Conservation (phyloP, 2,113 vertebrate genomes). For the Apus apus region DNA sequence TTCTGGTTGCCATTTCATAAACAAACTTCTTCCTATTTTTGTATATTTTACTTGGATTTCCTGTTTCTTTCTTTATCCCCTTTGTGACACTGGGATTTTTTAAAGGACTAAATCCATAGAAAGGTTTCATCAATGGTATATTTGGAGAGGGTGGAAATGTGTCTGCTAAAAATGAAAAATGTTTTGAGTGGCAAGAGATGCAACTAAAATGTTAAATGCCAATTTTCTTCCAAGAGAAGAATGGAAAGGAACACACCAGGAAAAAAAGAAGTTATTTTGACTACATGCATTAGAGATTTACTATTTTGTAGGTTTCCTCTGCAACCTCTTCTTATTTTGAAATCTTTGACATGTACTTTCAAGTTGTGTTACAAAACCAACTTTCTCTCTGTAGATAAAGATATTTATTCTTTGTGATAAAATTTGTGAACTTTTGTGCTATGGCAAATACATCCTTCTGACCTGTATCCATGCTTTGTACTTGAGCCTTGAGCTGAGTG, state of each 20-base stretch:
- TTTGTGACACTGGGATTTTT: constrained; percentile 38
- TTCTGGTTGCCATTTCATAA: constrained; percentile 36
- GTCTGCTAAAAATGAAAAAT: background rate
- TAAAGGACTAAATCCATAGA: constrained; percentile 19
- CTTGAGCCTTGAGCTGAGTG: background rate
- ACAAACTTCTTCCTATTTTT: constrained; percentile 63
- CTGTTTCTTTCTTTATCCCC: constrained; percentile 69
- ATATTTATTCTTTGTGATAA: background rate
- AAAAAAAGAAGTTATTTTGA: background rate
- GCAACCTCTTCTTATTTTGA: background rate
- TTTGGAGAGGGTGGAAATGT: constrained; percentile 1
- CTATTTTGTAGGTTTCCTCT: background rate
- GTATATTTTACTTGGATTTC: constrained; percentile 67
- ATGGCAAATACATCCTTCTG: background rate
- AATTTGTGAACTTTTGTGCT: background rate
- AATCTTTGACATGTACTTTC: background rate
- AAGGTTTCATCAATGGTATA: background rate
- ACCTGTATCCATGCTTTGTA: background rate
- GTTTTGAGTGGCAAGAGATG: background rate
- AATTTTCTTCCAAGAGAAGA: background rate
- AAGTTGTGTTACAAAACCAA: background rate
- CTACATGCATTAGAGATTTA: background rate
- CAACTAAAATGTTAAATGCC: background rate
- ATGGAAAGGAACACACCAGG: background rate
- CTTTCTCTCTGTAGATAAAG: background rate